Evolutionary conservation across 2,888 invertebrate genomes (phyloP), one percentile per base, ranked within the genome.

Genomic region (Coronaproctus castanopsis): DNA sequence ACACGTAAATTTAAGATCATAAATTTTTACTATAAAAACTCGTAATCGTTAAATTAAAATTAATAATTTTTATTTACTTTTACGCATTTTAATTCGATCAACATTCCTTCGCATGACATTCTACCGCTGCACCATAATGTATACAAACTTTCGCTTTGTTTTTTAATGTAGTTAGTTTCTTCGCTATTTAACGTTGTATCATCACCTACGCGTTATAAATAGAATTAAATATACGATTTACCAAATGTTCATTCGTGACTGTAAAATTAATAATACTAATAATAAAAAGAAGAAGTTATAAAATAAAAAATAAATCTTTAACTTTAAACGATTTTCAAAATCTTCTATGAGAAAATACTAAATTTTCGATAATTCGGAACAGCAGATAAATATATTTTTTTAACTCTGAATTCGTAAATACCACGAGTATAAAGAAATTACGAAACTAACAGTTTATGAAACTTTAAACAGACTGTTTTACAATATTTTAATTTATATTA

Each of bases 71-170:
- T 48, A 62, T 55, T 55, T 72, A 81, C 81, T 76, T 93, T 97
- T 57, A 96, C 82, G 64, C 97, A 80, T 71, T 90, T 90, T 57
- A 98, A 75, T 68, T 97, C 95, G 1, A 96, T 87, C 58, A 97
- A 76, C 92, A 97, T 92, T 48, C 96, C 96, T 70, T 96, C 95
- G 67, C 95, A 92, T 70, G 92, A 93, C 18, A 85, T 81, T 49
- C 97, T 77, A 0, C 97, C 97, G 65, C 91, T 90, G 72, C 96
- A 96, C 90, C 96, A 97, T 65, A 97, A 77, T 1, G 86, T 87
- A 73, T 91, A 97, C 58, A 88, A 80, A 69, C 90, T 91, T 73
- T 97, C 96, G 52, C 93, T 93, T 72, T 97, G 96, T 69, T 93
- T 91, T 5, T 36, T 59, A 63, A 83, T 77, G 68, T 92, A 78